A percentile compares a stretch with the other conserved stretches of the same genome.
Conservation (phyloP, 2,797 vertebrate genomes). For the Novumbra hubbsi region DNA sequence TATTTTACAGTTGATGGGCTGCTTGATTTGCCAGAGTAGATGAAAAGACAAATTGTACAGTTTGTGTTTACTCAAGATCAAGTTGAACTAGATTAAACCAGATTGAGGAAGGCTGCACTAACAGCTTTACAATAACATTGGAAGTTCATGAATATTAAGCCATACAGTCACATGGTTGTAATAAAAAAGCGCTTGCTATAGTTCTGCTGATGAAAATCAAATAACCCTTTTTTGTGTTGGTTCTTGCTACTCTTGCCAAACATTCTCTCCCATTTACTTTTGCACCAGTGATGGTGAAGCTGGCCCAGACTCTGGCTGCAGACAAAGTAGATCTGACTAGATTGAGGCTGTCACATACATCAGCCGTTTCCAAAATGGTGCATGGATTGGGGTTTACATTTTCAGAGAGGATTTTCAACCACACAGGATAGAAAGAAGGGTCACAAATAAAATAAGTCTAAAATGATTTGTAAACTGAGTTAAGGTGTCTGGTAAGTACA, state of each 20-base stretch:
- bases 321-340: conserved; percentile 11
- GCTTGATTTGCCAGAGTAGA: no score
- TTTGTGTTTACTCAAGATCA: no score
- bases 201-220: conserved; percentile 11
- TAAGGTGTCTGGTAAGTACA: conserved; percentile 2
- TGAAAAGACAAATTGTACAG: no score
- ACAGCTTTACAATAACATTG: no score
- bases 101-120: no score
- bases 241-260: conserved; percentile 14
- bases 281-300: conserved; percentile 22
- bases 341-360: conserved; percentile 16
- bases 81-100: no score
- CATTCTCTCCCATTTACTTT: conserved; percentile 15
- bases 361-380: conserved; percentile 18
- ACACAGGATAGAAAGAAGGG: no score
- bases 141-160: background rate
- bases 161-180: conserved; percentile 1
- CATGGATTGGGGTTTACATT: conserved; percentile 7
- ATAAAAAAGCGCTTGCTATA: conserved; percentile 12
- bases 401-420: conserved; percentile 14
- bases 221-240: conserved; percentile 8
- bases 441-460: conserved; percentile 15
- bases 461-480: background rate
- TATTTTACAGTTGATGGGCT: no score
- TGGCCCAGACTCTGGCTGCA: conserved; percentile 12